Conservation (phyloP, 2,888 invertebrate genomes). For the Trachelus troglodyta region DNA sequence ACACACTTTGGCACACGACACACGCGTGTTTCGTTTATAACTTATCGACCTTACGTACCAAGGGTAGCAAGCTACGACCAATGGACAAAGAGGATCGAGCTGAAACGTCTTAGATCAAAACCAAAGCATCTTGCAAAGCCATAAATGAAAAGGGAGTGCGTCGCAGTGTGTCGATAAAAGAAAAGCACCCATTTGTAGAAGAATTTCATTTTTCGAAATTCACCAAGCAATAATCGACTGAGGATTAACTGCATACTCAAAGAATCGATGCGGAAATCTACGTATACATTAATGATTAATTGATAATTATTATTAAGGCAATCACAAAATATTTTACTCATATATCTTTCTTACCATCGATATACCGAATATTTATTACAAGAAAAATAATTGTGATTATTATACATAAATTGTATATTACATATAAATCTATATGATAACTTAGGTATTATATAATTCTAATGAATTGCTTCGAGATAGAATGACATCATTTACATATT, state of each 20-base stretch:
- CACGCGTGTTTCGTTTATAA: too few species aligned
- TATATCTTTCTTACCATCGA: neutral
- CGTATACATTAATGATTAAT: neutral
- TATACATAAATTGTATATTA: too few species aligned
- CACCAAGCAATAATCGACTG: neutral
- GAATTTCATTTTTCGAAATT: neutral
- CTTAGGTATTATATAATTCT: neutral
- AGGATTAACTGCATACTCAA: neutral
- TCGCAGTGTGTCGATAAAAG: too few species aligned
- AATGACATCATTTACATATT: neutral
- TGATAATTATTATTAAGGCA: neutral
- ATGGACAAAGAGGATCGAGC: too few species aligned
- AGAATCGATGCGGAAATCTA: neutral
- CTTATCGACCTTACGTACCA: too few species aligned
- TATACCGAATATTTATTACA: neutral
- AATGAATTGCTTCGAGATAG: neutral
- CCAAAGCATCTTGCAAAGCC: too few species aligned
- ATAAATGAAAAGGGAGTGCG: too few species aligned
- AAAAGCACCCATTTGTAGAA: neutral
- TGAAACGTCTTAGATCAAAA: too few species aligned
- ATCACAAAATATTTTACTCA: neutral
- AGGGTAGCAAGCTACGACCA: too few species aligned
- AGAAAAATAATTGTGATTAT: neutral
- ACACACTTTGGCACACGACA: too few species aligned
- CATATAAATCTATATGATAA: neutral